These are phyloP conservation scores for Abscondita cerata DNA, from an alignment of 2,888 invertebrate genomes.

Conservation along the genomic window DNA sequence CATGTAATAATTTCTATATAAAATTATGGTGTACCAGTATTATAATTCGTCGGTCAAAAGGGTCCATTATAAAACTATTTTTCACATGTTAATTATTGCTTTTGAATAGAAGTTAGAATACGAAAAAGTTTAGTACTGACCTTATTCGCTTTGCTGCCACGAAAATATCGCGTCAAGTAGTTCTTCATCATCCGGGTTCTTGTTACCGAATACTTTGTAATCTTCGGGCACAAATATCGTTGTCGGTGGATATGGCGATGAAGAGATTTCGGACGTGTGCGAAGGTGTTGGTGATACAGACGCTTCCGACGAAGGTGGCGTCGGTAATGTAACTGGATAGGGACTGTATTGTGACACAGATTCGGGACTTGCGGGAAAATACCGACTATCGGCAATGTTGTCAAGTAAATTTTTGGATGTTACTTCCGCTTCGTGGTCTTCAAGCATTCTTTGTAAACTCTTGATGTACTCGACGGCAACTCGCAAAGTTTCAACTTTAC, in stretches of 20 bases:
- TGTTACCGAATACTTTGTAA: slow-evolving; percentile 82
- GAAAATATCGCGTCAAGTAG: slow-evolving; percentile 84
- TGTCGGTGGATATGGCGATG: slow-evolving; percentile 62
- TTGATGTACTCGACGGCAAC: slow-evolving; percentile 91
- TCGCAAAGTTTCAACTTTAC: slow-evolving; percentile 88
- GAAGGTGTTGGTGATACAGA: slow-evolving; percentile 79
- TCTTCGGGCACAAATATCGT: slow-evolving; percentile 60
- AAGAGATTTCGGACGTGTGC: slow-evolving; percentile 71
- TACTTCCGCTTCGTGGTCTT: slow-evolving; percentile 12
- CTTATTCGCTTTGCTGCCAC: slow-evolving; percentile 71
- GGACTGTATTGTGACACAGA: slow-evolving; percentile 47
- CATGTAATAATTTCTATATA: too few relatives aligned
- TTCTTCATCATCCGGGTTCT: slow-evolving; percentile 89
- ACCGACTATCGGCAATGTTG: slow-evolving; percentile 47
- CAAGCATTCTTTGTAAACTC: slow-evolving; percentile 69
- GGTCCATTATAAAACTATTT: too few relatives aligned
- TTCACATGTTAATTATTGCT: not conserved
- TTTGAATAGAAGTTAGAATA: not conserved
- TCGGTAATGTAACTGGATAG: slow-evolving; percentile 55
- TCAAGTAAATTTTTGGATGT: slow-evolving; percentile 7
- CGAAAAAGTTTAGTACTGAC: too few relatives aligned
- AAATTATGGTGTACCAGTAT: too few relatives aligned
- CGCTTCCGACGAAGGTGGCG: slow-evolving; percentile 70
- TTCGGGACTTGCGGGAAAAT: slow-evolving; percentile 57
- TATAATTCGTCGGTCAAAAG: too few relatives aligned